These are phyloP conservation scores for Hipparchia semele DNA, from an alignment of 2,888 invertebrate genomes.

Conservation along the genomic window DNA sequence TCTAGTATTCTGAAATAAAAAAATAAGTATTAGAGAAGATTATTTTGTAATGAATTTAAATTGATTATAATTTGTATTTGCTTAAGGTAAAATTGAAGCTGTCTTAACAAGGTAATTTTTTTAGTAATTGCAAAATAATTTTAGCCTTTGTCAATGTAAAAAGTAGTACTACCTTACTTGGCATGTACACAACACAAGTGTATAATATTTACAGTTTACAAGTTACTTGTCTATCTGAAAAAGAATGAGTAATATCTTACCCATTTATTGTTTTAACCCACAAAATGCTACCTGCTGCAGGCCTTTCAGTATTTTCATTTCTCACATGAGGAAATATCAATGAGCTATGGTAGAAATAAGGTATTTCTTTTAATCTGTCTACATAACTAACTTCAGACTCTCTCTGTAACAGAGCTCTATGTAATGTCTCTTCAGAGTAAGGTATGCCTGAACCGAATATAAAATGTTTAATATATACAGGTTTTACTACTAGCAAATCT, in stretches of 20 bases:
- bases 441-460: conserved; percentile 87
- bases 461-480: conserved; percentile 87
- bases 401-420: conserved; percentile 78
- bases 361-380: conserved; percentile 42
- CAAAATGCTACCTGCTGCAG: conserved; percentile 66
- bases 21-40: neutral
- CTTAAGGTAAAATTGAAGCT: no score
- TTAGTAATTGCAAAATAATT: no score
- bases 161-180: no score
- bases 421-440: conserved; percentile 83
- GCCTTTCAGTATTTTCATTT: conserved; percentile 48
- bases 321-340: conserved; percentile 54
- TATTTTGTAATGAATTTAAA: no score
- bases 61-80: no score
- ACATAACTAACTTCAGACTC: conserved; percentile 38
- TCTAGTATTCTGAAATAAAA: conserved; percentile 83
- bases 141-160: no score
- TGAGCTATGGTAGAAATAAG: conserved; percentile 57
- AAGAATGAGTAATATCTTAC: conserved; percentile 44
- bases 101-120: no score
- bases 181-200: no score
- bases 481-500: conserved; percentile 84
- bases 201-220: no score
- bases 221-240: no score
- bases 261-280: conserved; percentile 56